Evolutionary conservation across 2,888 invertebrate species (phyloP), one percentile per base, ranked within the genome.

Genomic region (Ephialtes manifestator): DNA sequence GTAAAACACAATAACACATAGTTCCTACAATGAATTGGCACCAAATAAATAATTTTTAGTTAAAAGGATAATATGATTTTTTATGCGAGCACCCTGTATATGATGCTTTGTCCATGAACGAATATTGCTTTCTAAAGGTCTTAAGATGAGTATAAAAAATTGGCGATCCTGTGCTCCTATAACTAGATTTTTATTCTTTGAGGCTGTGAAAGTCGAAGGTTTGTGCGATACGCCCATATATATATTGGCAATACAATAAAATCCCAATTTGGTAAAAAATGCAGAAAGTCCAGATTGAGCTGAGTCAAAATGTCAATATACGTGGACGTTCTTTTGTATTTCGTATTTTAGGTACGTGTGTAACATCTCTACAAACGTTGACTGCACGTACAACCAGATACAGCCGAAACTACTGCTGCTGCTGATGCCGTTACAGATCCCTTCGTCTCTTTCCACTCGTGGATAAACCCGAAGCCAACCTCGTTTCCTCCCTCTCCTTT

Each of bases 361-460:
- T 20, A 48, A 83, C 72, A 51, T 68, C 74, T 28, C 51, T 60
- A 63, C 78, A 78, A 78, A 78, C 48, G 74, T 43, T n/a, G 31
- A 46, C 60, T 46, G 46, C 46, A 60, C 46, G 60, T 53, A 60
- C 67, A 13, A 35, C n/a, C 60, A 31, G 60, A n/a, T 5, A 63
- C 60, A 4, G 60, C 31, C 35, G 13, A 13, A 63, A n/a, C 63
- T 35, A 35, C 63, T 48, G 35, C 60, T 35, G 60, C 15, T 67
- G 39, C 53, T 53, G 20, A 15, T 74, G n/a, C 48, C 24, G 46
- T 18, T 39, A 18, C 20, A 55, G 13, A 24, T n/a, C 75, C 43
- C 15, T 63, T 63, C 51, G 18, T 72, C 63, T 72, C 60, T 51
- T 43, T 72, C 48, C 75, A 35, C 31, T 63, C 63, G 48, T 35